Base-by-base conservation (phyloP, 2,113 vertebrate species). In the Colistium nudipinnis region DNA sequence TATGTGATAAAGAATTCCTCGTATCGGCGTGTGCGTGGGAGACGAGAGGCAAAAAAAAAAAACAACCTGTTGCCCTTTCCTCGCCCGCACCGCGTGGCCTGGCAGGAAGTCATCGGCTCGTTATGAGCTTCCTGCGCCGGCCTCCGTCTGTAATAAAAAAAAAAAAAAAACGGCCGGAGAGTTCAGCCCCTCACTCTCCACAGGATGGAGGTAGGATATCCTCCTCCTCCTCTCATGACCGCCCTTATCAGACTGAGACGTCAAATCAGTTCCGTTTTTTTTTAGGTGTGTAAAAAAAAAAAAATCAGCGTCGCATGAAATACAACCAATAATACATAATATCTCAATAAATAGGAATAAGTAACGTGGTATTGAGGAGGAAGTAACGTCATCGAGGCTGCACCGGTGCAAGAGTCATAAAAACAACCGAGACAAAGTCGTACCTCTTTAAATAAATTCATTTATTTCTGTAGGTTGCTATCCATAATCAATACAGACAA, bases 391-490 rank as follows among this genome's bases (percentile, higher is more conserved):
- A 35, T 30, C 65, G 3, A 51, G 7, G 5, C n/a, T 33, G 14
- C 13, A 20, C 9, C n/a, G 9, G n/a, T 47, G 24, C 24, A 1
- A 27, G 25, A 49, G 43, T 11, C n/a, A n/a, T n/a, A n/a, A 31
- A 70, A 65, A n/a, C 39, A 61, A 28, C 0, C 0, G 36, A 55
- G 20, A 71, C 49, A 75, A 62, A 66, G 38, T 87, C 78, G 70
- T 53, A 71, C 89, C 87, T 95, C 91, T 83, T 96, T 96, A 96
- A 97, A 97, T 97, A 96, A 95, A 93, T 91, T 90, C 76, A 91
- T 94, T 94, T 90, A 88, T 96, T 98, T 95, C 93, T 95, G 93
- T 94, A 93, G 95, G 94, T 95, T 92, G 93, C 95, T 95, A 95
- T 95, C 91, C 93, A 96, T 93, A 90, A 94, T 95, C 93, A 94